Conservation (phyloP, 2,888 invertebrate genomes). For the Melanchra persicariae region DNA sequence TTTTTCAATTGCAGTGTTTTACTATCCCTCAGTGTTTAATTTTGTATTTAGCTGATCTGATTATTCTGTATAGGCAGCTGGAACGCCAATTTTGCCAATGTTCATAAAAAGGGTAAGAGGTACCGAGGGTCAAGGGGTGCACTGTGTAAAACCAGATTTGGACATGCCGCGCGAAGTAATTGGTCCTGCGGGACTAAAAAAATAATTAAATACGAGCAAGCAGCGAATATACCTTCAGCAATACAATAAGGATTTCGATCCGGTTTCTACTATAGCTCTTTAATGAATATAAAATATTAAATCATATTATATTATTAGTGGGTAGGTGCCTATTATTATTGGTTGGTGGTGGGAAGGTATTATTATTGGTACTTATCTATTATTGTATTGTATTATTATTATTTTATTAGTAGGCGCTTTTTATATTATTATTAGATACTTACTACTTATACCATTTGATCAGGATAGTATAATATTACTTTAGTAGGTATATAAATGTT, state of each 20-base stretch:
- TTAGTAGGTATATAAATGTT: no score
- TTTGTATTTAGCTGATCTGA: not conserved
- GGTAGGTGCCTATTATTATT: no score
- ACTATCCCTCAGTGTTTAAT: slow-evolving; percentile 9
- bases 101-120: not conserved
- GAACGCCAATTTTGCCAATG: not conserved
- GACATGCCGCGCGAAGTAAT: slow-evolving; percentile 2
- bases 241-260: not conserved
- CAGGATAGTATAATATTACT: no score
- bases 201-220: not conserved
- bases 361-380: no score
- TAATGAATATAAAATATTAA: no score
- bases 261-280: not conserved
- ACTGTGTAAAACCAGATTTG: slow-evolving; percentile 14
- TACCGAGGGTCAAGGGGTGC: not conserved
- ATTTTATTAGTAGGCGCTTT: no score
- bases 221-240: not conserved
- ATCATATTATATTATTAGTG: no score
- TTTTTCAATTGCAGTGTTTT: not conserved
- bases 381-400: no score
- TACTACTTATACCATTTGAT: no score
- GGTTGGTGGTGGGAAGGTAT: no score
- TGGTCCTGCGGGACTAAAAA: not conserved
- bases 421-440: no score
- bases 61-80: not conserved